Base-by-base conservation (phyloP, 2,888 invertebrate species). In the Athrips mouffetella region DNA sequence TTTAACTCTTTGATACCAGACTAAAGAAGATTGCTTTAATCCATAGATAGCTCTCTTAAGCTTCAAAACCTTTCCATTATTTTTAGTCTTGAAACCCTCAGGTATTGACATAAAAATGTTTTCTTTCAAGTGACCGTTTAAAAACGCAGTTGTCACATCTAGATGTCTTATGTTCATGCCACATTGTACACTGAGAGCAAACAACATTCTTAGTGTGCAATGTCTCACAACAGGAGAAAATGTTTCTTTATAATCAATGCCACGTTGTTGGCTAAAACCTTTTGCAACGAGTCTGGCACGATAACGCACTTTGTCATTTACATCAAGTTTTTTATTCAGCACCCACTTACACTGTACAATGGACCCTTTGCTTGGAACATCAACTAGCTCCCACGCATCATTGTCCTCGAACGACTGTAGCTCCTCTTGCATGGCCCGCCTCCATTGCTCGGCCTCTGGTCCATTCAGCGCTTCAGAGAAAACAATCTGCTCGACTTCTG, bases 391-490 rank as follows among this genome's bases (percentile, higher is more conserved):
- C 40, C 47, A 47, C 2, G 41, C 41, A 20, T 18, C 3, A 31
- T 55, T 60, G 2, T 60, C 44, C 3, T 48, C 8, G 31, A 60
- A 58, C 1, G 47, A 47, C 42, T 54, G 21, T 1, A 57, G 13
- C 18, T 60, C 60, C 3, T 52, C 52, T 27, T 45, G 6, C 42
- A 57, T 37, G 1, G 59, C 55, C 7, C 15, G 16, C 7, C 27
- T 15, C 58, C 60, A 60, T n/a, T 54, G 44, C 8, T 49, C 52
- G 7, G 23, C 50, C n/a, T 59, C 52, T 10, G 53, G 45, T 1
- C 61, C 49, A 11, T 21, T 30, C 21, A 55, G 5, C 1, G 49
- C 56, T n/a, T 58, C 59, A 25, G n/a, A n/a, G n/a, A n/a, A n/a
- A n/a, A n/a, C n/a, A n/a, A n/a, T n/a, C n/a, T n/a, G n/a, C n/a